Evolutionary conservation across 1,140 invertebrate genomes (phyloP).

Genomic region (Aphaenogaster rudis): DNA sequence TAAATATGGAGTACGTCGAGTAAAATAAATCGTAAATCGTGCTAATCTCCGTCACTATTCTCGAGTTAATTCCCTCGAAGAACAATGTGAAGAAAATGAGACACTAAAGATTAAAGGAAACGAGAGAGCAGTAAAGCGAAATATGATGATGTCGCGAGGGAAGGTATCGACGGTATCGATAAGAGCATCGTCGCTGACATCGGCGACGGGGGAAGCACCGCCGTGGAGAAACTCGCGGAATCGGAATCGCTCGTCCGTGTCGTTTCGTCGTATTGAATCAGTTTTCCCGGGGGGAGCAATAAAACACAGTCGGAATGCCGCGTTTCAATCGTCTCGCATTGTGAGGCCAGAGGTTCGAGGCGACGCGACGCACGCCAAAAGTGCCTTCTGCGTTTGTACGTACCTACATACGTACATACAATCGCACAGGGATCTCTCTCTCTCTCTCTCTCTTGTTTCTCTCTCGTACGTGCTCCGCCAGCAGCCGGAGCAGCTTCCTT

Average conservation of each 20-base stretch:
- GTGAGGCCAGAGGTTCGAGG: conserved; percentile 66
- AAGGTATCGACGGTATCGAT: conserved; percentile 25
- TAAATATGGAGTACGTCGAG: background rate
- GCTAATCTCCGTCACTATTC: background rate
- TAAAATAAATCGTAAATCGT: background rate
- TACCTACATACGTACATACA: background rate
- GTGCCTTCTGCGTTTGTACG: conserved; percentile 39
- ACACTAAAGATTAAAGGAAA: background rate
- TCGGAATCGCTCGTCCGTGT: conserved; percentile 58
- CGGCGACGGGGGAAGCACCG: conserved; percentile 33
- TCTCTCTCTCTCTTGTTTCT: background rate
- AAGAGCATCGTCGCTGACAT: conserved; percentile 60
- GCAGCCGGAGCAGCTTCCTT: conserved; percentile 38
- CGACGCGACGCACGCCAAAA: conserved; percentile 49
- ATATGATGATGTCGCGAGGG: background rate
- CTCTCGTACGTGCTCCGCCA: background rate
- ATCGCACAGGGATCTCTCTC: background rate
- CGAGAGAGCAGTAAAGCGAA: background rate
- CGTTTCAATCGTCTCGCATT: conserved; percentile 77
- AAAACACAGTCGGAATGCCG: conserved; percentile 78
- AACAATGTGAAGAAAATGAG: background rate
- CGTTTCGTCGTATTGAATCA: conserved; percentile 62
- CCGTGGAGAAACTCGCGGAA: conserved; percentile 50
- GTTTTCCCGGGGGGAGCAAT: conserved; percentile 64
- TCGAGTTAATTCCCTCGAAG: background rate